Evolutionary conservation across 1,140 invertebrate species (phyloP).

Genomic region (Drosophila elegans): DNA sequence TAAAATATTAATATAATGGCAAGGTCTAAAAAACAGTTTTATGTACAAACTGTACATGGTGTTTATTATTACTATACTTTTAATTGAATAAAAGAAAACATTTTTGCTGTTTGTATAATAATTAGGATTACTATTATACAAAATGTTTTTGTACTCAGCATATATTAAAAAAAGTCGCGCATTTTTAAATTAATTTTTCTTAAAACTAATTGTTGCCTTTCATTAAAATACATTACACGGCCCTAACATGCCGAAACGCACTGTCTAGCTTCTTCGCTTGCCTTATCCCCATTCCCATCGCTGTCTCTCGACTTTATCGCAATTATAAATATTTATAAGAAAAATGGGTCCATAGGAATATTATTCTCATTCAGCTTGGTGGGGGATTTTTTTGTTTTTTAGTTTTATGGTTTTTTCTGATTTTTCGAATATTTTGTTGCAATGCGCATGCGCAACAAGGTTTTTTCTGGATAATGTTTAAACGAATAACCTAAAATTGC

Average conservation of each 20-base stretch:
- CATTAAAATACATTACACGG: neutral
- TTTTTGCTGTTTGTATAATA: too few species aligned
- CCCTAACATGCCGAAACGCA: slow-evolving; percentile 25
- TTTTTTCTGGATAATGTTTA: slow-evolving; percentile 1
- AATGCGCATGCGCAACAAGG: slow-evolving; percentile 51
- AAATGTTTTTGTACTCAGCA: too few species aligned
- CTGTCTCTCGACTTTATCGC: slow-evolving; percentile 41
- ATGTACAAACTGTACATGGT: too few species aligned
- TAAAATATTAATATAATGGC: too few species aligned
- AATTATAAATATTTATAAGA: slow-evolving; percentile 71
- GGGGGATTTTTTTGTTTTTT: neutral
- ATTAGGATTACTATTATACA: neutral
- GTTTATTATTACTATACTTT: too few species aligned
- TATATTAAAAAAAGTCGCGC: too few species aligned
- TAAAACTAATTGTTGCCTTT: too few species aligned
- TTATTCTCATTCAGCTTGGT: slow-evolving; percentile 4
- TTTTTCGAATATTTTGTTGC: neutral
- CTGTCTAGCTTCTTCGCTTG: slow-evolving; percentile 10
- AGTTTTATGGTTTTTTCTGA: slow-evolving; percentile 18
- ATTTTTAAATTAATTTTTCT: too few species aligned
- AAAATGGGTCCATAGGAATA: slow-evolving; percentile 10
- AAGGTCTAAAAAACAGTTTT: too few species aligned
- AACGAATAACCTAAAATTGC: slow-evolving; percentile 5
- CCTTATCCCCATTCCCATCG: slow-evolving; percentile 22
- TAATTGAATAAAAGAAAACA: too few species aligned